Evolutionary conservation across 2,888 invertebrate species (phyloP), one percentile per base, ranked within the genome.

Genomic region (Neria commutata): DNA sequence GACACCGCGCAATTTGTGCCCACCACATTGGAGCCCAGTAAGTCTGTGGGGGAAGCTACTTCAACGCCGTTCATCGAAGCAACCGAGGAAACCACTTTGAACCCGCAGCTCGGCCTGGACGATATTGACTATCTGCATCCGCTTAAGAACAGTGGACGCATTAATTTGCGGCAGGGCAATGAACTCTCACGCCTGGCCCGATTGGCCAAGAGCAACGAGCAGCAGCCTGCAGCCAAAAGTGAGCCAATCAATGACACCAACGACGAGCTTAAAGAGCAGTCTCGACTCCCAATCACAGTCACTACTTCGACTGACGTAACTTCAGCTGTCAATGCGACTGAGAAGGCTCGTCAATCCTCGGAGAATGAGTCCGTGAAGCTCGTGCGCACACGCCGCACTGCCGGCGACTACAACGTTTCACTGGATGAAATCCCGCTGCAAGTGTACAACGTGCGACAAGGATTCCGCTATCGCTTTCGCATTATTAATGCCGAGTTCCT

Each of bases 401-500:
- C 21, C 5, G 19, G 4, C 5, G n/a, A 37, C 37, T 37, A 14
- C 21, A 3, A n/a, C 25, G 16, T 76, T 1, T 68, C 70, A 0
- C 47, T 77, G 42, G 67, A 74, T 25, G 56, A 68, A 40, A 67
- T 80, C 19, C 81, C 82, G 0, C 71, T 77, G 10, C 80, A 80
- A 57, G 70, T 64, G 0, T 81, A 77, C 33, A 69, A 69, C 37
- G 81, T 82, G 17, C 60, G 64, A 1, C 63, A 67, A 86, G 91
- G 91, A 10, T 86, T 86, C 67, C 75, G 88, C 61, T 92, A 94
- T 76, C 86, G 94, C 55, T 91, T 94, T 71, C 86, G 94, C 24
- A 81, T 92, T 50, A 90, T 94, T 70, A 94, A 93, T 72, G 91
- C 93, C 0, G 94, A 92, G 74, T 92, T 93, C 74, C 84, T 94